A percentile compares a stretch with the other conserved stretches of the same genome.
phyloP scores from a whole-genome alignment of 2,113 vertebrate species.

The Hiodon alosoides region DNA sequence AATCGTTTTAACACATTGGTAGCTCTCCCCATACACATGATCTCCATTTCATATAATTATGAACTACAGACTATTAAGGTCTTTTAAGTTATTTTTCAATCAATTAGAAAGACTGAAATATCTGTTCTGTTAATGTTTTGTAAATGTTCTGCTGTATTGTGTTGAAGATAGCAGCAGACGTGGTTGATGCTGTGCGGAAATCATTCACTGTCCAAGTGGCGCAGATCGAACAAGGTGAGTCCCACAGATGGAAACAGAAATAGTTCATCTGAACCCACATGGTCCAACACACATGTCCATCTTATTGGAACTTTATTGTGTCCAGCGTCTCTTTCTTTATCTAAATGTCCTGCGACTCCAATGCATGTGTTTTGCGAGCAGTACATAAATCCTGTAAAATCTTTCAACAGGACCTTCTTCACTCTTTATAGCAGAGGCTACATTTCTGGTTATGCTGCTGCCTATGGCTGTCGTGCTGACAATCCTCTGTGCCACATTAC shows the following conservation, averaged over 20 bases:
- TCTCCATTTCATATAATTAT: no score
- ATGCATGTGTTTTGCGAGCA: no score
- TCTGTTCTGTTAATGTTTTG: not conserved
- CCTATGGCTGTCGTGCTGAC: slow-evolving; percentile 37
- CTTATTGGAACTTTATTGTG: no score
- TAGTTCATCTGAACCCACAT: not conserved
- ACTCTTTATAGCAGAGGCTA: not conserved
- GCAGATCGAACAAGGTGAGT: slow-evolving; percentile 34
- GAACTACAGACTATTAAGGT: no score
- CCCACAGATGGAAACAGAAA: not conserved
- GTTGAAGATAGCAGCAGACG: slow-evolving; percentile 60
- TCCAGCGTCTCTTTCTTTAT: no score
- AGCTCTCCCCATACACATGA: no score
- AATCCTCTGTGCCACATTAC: slow-evolving; percentile 18
- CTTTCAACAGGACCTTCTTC: not conserved
- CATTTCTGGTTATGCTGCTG: slow-evolving; percentile 38
- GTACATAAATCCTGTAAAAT: not conserved
- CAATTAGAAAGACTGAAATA: no score
- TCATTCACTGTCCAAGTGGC: slow-evolving; percentile 50
- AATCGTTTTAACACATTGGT: no score
- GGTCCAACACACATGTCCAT: no score
- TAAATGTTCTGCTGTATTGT: not conserved
- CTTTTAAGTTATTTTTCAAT: no score
- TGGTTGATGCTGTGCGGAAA: slow-evolving; percentile 61
- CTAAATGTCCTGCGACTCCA: no score